Conservation (phyloP, 2,888 invertebrate genomes). For the Parnassius orleans region DNA sequence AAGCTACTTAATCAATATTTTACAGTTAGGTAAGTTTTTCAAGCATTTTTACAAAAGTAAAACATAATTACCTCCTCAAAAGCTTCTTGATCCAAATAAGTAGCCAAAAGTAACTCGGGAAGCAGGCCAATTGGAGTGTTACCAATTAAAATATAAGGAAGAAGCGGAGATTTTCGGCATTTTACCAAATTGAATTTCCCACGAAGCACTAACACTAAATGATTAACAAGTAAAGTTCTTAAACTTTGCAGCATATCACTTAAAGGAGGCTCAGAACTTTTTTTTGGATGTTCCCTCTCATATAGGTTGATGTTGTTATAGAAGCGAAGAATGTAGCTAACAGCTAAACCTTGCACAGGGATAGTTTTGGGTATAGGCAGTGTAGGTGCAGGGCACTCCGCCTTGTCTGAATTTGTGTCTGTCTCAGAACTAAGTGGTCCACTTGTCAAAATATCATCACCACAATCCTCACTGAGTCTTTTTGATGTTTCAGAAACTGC, state of each 20-base stretch:
- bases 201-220: conserved; percentile 82
- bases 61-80: conserved; percentile 72
- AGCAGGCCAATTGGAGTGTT: conserved; percentile 88
- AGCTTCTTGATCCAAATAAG: conserved; percentile 80
- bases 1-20: too few relatives aligned
- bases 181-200: conserved; percentile 77
- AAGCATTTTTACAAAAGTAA: neutral
- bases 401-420: conserved; percentile 51
- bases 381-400: conserved; percentile 70
- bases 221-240: conserved; percentile 75
- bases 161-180: conserved; percentile 82
- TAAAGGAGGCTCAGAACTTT: conserved; percentile 86
- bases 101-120: conserved; percentile 83
- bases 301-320: conserved; percentile 87
- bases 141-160: conserved; percentile 85
- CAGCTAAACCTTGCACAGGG: conserved; percentile 65
- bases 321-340: conserved; percentile 71
- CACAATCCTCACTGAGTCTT: conserved; percentile 70
- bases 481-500: conserved; percentile 67
- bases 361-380: conserved; percentile 67
- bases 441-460: conserved; percentile 59
- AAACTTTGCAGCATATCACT: conserved; percentile 83
- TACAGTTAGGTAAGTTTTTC: too few relatives aligned
- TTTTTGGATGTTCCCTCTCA: conserved; percentile 88
- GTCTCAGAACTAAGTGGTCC: conserved; percentile 57